These are phyloP conservation scores for Diploscapter pachys DNA, from an alignment of 1,140 invertebrate genomes.

Conservation along the genomic window DNA sequence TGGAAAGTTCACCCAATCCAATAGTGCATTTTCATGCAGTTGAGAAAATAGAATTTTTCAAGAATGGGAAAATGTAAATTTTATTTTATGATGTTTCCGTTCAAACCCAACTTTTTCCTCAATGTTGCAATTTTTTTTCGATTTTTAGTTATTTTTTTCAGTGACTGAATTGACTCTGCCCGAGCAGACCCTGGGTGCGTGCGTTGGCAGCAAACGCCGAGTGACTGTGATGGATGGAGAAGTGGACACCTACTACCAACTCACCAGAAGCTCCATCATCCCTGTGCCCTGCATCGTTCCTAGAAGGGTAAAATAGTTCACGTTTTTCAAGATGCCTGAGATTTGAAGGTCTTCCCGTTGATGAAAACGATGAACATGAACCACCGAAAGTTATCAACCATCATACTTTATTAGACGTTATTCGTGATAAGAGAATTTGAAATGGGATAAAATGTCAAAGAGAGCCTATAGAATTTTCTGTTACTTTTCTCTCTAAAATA, in stretches of 20 bases:
- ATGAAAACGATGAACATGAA: background rate
- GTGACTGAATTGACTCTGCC: conserved; percentile 60
- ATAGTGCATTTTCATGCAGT: background rate
- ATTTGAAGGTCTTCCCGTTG: background rate
- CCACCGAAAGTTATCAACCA: background rate
- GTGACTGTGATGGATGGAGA: conserved; percentile 62
- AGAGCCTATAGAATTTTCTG: background rate
- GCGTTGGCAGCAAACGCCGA: conserved; percentile 59
- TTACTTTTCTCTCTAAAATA: too few species aligned
- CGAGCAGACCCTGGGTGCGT: conserved; percentile 59
- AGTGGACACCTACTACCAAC: conserved; percentile 59
- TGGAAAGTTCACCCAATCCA: background rate
- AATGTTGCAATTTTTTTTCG: background rate
- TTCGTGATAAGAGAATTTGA: too few species aligned
- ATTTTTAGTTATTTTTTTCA: conserved; percentile 19
- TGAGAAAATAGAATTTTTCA: background rate
- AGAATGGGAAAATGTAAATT: background rate
- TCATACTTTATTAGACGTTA: background rate
- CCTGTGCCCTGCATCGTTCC: conserved; percentile 47
- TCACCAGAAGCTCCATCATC: conserved; percentile 57
- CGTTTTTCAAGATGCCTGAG: background rate
- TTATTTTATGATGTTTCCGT: background rate
- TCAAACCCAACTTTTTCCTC: background rate
- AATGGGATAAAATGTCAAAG: background rate
- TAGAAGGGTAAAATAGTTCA: conserved; percentile 34